phyloP scores from a whole-genome alignment of 2,797 vertebrate species.

The Salarias fasciatus region DNA sequence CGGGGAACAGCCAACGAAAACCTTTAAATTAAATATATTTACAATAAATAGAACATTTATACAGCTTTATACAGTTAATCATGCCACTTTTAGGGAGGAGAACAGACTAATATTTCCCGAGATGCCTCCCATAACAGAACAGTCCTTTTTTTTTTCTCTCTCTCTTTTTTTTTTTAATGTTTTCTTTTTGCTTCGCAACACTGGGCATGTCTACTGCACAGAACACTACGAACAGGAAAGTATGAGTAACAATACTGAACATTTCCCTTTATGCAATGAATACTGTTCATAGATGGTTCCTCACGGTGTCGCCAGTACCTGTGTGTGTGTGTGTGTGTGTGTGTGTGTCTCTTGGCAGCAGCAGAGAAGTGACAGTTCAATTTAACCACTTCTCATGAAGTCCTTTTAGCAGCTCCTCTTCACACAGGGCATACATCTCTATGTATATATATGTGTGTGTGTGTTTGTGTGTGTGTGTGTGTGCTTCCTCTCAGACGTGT shows the following conservation, averaged over 20 bases:
- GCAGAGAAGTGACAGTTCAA: slow-evolving; percentile 60
- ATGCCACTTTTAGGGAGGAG: slow-evolving; percentile 62
- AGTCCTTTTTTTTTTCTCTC: slow-evolving; percentile 15
- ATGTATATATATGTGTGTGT: slow-evolving; percentile 19
- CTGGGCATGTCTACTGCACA: slow-evolving; percentile 62
- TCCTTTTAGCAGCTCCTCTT: slow-evolving; percentile 76
- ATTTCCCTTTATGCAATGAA: slow-evolving; percentile 74
- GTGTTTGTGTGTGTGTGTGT: background rate
- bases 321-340: too few species aligned
- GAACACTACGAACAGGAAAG: slow-evolving; percentile 64
- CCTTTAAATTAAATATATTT: slow-evolving; percentile 87
- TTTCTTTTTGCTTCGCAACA: slow-evolving; percentile 56
- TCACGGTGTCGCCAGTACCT: slow-evolving; percentile 47
- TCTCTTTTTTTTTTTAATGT: slow-evolving; percentile 7
- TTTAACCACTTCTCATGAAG: slow-evolving; percentile 49
- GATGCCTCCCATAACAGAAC: slow-evolving; percentile 42
- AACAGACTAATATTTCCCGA: slow-evolving; percentile 53
- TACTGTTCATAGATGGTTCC: slow-evolving; percentile 68
- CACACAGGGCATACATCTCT: slow-evolving; percentile 49
- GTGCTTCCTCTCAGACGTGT: slow-evolving; percentile 84
- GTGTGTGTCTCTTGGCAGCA: slow-evolving; percentile 67
- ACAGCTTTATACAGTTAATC: slow-evolving; percentile 66
- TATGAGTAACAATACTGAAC: slow-evolving; percentile 72
- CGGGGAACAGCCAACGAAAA: slow-evolving; percentile 64
- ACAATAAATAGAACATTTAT: slow-evolving; percentile 84